phyloP scores from a whole-genome alignment of 2,113 vertebrate genomes.

The Lepus americanus region DNA sequence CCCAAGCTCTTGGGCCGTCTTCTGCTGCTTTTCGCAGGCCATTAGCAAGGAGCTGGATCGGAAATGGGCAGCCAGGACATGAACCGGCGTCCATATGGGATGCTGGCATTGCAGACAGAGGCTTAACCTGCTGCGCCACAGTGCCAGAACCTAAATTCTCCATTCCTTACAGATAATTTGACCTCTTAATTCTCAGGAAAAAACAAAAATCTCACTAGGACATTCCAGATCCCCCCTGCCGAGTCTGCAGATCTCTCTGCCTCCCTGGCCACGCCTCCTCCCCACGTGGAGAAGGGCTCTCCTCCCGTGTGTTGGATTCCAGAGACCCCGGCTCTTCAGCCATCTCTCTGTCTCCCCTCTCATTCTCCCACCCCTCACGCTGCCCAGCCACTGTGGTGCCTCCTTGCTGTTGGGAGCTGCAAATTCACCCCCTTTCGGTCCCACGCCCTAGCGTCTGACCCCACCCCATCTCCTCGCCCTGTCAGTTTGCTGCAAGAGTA shows the following conservation, averaged over 20 bases:
- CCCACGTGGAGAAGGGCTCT: not conserved
- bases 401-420: not conserved
- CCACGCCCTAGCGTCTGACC: accelerated
- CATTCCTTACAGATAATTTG: not conserved
- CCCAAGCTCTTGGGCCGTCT: too few relatives aligned
- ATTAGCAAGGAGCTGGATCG: too few relatives aligned
- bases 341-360: not conserved
- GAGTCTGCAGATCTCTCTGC: not conserved
- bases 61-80: too few relatives aligned
- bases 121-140: too few relatives aligned
- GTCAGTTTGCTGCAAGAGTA: not conserved
- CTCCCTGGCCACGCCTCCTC: not conserved
- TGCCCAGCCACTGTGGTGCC: too few relatives aligned
- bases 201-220: not conserved
- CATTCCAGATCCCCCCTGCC: not conserved
- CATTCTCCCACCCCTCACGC: not conserved
- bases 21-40: too few relatives aligned
- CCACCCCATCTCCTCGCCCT: not conserved
- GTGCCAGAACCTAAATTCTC: too few relatives aligned
- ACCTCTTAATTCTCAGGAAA: not conserved
- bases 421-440: accelerated
- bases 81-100: too few relatives aligned
- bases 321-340: not conserved
- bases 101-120: too few relatives aligned
- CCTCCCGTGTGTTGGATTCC: not conserved